A percentile compares a stretch with the other conserved stretches of the same genome.
These are phyloP conservation scores for Chauna torquata DNA, from an alignment of 2,113 vertebrate species.

Conservation along the genomic window DNA sequence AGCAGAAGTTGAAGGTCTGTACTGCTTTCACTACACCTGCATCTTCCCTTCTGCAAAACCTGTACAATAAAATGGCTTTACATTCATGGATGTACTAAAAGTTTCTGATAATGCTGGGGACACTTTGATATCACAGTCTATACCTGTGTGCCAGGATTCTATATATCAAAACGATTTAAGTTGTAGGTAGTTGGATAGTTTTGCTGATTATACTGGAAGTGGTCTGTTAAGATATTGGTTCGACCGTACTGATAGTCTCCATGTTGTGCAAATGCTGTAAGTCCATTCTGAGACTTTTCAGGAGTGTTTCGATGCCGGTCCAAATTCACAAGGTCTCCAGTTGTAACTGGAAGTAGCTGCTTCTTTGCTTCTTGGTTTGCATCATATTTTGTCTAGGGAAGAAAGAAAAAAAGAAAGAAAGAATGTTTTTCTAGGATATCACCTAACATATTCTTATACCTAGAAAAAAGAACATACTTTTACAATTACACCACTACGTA, in stretches of 20 bases:
- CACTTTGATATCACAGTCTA: not conserved
- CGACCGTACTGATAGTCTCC: slow-evolving; percentile 83
- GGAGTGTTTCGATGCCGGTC: slow-evolving; percentile 69
- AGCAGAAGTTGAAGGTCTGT: not conserved
- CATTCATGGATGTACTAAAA: slow-evolving; percentile 35
- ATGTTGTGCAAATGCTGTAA: slow-evolving; percentile 76
- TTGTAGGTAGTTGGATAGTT: slow-evolving; percentile 77
- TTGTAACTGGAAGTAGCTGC: slow-evolving; percentile 85
- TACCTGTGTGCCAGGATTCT: slow-evolving; percentile 31
- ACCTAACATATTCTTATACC: accelerated
- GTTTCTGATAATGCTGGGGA: slow-evolving; percentile 43
- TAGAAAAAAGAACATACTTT: not conserved
- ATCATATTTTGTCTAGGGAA: slow-evolving; percentile 86
- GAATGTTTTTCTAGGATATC: not conserved
- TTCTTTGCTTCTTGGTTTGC: slow-evolving; percentile 87
- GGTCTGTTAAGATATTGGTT: slow-evolving; percentile 83
- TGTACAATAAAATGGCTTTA: not conserved
- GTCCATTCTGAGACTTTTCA: slow-evolving; percentile 87
- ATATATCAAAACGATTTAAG: slow-evolving; percentile 89
- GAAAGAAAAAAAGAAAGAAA: not conserved
- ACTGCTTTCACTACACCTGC: not conserved
- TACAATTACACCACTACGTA: not conserved
- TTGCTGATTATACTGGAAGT: slow-evolving; percentile 90
- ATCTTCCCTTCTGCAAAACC: not conserved
- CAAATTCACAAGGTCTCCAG: slow-evolving; percentile 81